Evolutionary conservation across 2,888 invertebrate species (phyloP).

Genomic region (Conchocele bisecta): DNA sequence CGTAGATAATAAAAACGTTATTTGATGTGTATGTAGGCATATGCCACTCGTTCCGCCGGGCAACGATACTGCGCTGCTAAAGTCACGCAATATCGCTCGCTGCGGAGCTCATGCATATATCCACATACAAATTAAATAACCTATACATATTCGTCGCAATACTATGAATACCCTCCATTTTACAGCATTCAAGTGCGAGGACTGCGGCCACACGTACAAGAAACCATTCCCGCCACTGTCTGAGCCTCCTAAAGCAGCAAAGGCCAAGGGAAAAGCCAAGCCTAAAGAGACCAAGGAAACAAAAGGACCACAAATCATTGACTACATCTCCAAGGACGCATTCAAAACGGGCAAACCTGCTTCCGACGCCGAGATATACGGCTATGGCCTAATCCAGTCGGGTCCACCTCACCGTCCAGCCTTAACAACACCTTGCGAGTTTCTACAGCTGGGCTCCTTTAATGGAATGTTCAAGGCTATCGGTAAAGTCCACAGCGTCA

Average conservation of each 20-base stretch:
- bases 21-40: too few relatives aligned
- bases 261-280: conserved; percentile 35
- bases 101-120: too few relatives aligned
- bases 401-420: conserved; percentile 71
- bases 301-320: conserved; percentile 61
- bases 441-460: conserved; percentile 68
- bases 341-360: conserved; percentile 62
- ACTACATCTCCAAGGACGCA: conserved; percentile 73
- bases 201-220: conserved; percentile 73
- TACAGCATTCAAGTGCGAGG: conserved; percentile 65
- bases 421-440: conserved; percentile 76
- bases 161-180: too few relatives aligned
- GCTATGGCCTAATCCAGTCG: conserved; percentile 73
- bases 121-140: too few relatives aligned
- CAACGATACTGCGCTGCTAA: too few relatives aligned
- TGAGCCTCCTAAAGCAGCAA: conserved; percentile 25
- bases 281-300: conserved; percentile 11
- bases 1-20: too few relatives aligned
- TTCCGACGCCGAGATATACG: conserved; percentile 66
- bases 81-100: too few relatives aligned
- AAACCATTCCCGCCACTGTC: conserved; percentile 72
- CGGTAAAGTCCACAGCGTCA: conserved; percentile 71
- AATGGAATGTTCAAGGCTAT: conserved; percentile 70
- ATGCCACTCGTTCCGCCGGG: too few relatives aligned
- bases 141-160: too few relatives aligned